phyloP scores from a whole-genome alignment of 2,797 vertebrate genomes.

The Brotula barbata region DNA sequence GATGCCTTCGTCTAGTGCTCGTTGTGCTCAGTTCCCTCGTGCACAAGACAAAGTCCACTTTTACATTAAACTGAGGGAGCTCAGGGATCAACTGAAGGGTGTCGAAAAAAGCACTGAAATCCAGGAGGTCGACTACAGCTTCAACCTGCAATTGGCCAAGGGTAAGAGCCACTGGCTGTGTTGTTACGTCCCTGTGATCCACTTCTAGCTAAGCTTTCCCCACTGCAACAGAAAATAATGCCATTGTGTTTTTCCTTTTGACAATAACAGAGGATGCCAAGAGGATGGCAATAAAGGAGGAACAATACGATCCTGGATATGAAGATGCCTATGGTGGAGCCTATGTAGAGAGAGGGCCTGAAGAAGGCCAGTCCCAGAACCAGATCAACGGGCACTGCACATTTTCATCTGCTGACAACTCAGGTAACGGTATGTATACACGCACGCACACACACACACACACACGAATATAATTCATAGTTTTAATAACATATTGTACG shows the following conservation, averaged over 20 bases:
- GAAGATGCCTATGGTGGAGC: slow-evolving; percentile 90
- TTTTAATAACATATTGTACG: too few relatives aligned
- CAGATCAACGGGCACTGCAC: slow-evolving; percentile 80
- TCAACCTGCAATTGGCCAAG: slow-evolving; percentile 91
- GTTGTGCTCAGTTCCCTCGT: slow-evolving; percentile 97
- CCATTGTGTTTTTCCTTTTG: neutral
- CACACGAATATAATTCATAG: too few relatives aligned
- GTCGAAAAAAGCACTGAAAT: slow-evolving; percentile 77
- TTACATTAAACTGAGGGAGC: slow-evolving; percentile 95
- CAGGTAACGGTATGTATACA: slow-evolving; percentile 67
- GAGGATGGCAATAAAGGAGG: slow-evolving; percentile 95
- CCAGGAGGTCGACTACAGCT: slow-evolving; percentile 88
- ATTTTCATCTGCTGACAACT: slow-evolving; percentile 76
- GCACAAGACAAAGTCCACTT: slow-evolving; percentile 99
- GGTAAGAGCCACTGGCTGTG: slow-evolving; percentile 73
- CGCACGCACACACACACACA: neutral
- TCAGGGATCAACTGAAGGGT: slow-evolving; percentile 91
- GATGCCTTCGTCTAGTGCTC: slow-evolving; percentile 97
- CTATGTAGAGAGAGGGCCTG: slow-evolving; percentile 72
- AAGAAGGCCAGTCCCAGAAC: slow-evolving; percentile 29
- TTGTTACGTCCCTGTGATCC: too few relatives aligned
- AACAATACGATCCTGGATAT: slow-evolving; percentile 95
- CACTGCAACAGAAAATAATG: too few relatives aligned
- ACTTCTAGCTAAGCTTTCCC: too few relatives aligned
- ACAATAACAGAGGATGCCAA: slow-evolving; percentile 91